A percentile compares a stretch with the other conserved stretches of the same genome.
Evolutionary conservation across 2,113 vertebrate genomes (phyloP).

Genomic region (Progne subis): DNA sequence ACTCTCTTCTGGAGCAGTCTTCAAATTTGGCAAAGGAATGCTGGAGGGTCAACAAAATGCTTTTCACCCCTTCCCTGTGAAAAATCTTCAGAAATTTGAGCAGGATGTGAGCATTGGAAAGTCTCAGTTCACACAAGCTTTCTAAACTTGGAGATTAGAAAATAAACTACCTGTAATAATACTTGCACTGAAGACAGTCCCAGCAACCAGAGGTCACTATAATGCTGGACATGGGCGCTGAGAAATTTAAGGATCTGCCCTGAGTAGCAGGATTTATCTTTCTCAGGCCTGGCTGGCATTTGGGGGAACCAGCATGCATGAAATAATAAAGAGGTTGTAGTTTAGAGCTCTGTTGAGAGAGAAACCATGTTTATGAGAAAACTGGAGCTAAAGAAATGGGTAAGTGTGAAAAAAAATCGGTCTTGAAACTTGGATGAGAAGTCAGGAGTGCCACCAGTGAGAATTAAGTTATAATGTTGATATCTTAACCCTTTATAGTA

Average conservation of each 20-base stretch:
- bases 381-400: background rate
- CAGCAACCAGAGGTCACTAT: background rate
- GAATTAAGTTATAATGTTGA: background rate
- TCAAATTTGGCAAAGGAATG: background rate
- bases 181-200: background rate
- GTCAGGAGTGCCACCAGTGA: background rate
- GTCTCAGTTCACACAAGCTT: conserved; percentile 11
- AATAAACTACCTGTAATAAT: background rate
- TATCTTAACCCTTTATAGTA: background rate
- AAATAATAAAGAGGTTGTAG: background rate
- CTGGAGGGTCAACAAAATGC: background rate
- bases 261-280: background rate
- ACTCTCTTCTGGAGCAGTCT: background rate
- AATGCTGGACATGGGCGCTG: background rate
- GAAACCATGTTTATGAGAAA: background rate
- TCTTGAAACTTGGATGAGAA: background rate
- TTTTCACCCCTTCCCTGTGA: conserved; percentile 23
- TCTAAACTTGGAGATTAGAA: background rate
- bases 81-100: conserved; percentile 41
- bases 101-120: background rate
- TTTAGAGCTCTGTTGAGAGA: background rate
- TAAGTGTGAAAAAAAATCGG: background rate
- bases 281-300: background rate
- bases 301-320: background rate
- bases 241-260: background rate